Percentiles rank a stretch among this genome's conserved stretches.
Evolutionary conservation across 2,113 vertebrate species (phyloP).

Genomic region (Suricata suricatta): DNA sequence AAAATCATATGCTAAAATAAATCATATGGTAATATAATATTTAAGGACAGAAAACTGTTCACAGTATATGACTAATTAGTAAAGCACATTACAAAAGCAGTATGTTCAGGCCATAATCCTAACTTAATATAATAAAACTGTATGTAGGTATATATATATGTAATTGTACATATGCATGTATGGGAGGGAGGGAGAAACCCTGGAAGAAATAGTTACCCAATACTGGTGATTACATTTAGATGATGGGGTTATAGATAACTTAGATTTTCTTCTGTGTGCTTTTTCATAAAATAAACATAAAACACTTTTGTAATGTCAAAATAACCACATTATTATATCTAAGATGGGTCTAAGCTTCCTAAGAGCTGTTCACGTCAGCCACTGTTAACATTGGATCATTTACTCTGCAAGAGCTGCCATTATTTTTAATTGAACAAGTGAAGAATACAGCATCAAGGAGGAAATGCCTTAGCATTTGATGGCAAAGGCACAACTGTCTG

Average conservation of each 20-base stretch:
- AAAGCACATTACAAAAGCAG: not conserved
- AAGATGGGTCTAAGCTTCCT: not conserved
- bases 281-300: conserved; percentile 11
- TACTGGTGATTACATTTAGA: not conserved
- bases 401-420: not conserved
- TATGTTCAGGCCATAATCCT: not conserved
- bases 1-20: conserved; percentile 1
- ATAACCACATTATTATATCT: not conserved
- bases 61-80: not conserved
- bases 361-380: not conserved
- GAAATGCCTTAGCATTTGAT: not conserved
- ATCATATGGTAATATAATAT: not conserved
- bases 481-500: not conserved
- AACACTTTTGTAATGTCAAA: conserved; percentile 6
- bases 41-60: not conserved
- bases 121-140: not conserved
- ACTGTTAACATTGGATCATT: not conserved
- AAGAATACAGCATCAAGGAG: not conserved
- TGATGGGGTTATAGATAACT: not conserved
- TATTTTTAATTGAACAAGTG: not conserved
- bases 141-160: not conserved
- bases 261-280: not conserved
- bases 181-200: not conserved
- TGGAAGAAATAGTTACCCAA: not conserved
- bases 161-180: not conserved